Evolutionary conservation across 2,888 invertebrate genomes (phyloP).

Genomic region (Drosophila phalerata): DNA sequence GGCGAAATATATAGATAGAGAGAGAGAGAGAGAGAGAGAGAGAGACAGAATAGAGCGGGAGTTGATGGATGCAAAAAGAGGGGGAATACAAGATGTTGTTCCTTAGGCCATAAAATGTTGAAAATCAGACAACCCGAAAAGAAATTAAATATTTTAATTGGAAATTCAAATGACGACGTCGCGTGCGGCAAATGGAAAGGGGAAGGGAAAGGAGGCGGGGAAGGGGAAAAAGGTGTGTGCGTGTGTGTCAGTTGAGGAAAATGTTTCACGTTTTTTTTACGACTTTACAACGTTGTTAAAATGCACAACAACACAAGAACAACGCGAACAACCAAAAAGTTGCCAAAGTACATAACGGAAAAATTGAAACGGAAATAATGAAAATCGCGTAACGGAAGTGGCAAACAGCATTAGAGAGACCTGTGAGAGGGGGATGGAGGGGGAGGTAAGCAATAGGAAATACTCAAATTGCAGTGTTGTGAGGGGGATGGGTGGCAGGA

Average conservation of each 20-base stretch:
- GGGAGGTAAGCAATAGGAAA: conserved; percentile 47
- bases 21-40: not conserved
- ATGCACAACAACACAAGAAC: conserved; percentile 54
- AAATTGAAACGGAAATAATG: conserved; percentile 83
- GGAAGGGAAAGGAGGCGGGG: not conserved
- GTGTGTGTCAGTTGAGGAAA: conserved; percentile 13
- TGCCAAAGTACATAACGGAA: conserved; percentile 72
- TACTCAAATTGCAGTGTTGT: conserved; percentile 60
- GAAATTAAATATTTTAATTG: conserved; percentile 82
- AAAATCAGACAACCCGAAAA: conserved; percentile 76
- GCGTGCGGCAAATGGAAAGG: conserved; percentile 15
- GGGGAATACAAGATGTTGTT: conserved; percentile 39
- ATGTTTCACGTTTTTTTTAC: conserved; percentile 65
- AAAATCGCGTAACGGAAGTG: conserved; percentile 81
- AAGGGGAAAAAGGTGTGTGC: conserved; percentile 5
- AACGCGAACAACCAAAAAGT: conserved; percentile 46
- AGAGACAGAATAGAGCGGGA: not conserved
- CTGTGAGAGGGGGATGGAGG: not conserved
- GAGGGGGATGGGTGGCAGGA: not conserved
- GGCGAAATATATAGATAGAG: too few relatives aligned
- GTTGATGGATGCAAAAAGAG: not conserved
- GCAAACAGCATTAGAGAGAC: conserved; percentile 73
- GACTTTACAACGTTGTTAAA: conserved; percentile 81
- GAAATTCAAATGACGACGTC: conserved; percentile 74
- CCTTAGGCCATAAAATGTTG: conserved; percentile 33